phyloP scores from a whole-genome alignment of 2,113 vertebrate genomes.

The Cavia aperea region DNA sequence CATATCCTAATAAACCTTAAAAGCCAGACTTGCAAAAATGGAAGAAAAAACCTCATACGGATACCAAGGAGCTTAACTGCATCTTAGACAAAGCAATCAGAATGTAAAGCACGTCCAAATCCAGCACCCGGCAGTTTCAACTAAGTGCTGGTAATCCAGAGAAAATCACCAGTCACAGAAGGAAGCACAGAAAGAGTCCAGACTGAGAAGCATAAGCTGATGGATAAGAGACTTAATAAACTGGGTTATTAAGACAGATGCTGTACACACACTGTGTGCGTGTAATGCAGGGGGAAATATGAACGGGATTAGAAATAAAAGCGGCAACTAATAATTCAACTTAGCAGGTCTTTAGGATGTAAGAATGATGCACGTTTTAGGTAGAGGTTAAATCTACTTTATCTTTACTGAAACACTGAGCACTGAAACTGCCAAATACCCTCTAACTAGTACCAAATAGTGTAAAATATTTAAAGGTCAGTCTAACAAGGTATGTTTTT shows the following conservation, averaged over 20 bases:
- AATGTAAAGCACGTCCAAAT: neutral
- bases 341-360: neutral
- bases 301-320: neutral
- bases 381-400: neutral
- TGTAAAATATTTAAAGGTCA: neutral
- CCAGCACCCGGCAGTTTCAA: neutral
- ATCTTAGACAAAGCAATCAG: neutral
- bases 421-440: neutral
- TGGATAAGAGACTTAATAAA: neutral
- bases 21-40: neutral
- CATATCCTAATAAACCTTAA: neutral
- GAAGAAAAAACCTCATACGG: neutral
- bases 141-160: neutral
- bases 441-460: neutral
- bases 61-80: neutral
- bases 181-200: neutral
- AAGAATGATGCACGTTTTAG: neutral
- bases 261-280: accelerated
- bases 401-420: neutral
- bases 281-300: neutral
- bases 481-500: neutral
- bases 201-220: neutral
- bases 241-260: too few species aligned
- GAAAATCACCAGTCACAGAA: neutral
- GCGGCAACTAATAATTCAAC: neutral